phyloP scores from a whole-genome alignment of 2,888 invertebrate species.

The Tenthredo livida region DNA sequence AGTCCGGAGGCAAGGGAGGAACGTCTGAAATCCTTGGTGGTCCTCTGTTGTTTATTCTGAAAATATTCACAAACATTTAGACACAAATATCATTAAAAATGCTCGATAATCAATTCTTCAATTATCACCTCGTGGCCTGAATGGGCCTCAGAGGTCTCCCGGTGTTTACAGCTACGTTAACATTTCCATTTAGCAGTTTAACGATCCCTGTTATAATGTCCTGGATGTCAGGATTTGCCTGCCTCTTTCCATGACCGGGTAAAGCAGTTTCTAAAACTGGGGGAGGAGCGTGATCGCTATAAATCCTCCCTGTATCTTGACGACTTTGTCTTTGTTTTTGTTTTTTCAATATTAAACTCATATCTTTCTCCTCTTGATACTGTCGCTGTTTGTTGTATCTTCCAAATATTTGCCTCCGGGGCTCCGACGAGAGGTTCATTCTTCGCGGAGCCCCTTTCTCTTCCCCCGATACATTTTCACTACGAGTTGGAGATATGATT shows the following conservation, averaged over 20 bases:
- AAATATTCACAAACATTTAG: slow-evolving; percentile 21
- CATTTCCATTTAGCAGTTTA: slow-evolving; percentile 92
- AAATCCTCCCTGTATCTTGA: slow-evolving; percentile 73
- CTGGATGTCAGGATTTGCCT: slow-evolving; percentile 89
- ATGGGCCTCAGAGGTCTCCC: slow-evolving; percentile 85
- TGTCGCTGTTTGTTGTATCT: slow-evolving; percentile 67
- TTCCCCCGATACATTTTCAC: slow-evolving; percentile 84
- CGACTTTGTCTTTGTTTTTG: slow-evolving; percentile 68
- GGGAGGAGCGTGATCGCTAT: slow-evolving; percentile 71
- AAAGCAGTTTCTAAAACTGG: slow-evolving; percentile 66
- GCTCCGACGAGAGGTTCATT: slow-evolving; percentile 84
- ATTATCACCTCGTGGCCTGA: slow-evolving; percentile 72
- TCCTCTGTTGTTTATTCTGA: slow-evolving; percentile 92
- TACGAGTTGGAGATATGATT: slow-evolving; percentile 70
- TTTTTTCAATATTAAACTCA: slow-evolving; percentile 40
- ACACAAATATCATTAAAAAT: not conserved
- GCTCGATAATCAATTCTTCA: not conserved
- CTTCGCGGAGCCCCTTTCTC: slow-evolving; percentile 87
- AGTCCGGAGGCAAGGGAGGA: slow-evolving; percentile 85
- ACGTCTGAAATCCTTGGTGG: slow-evolving; percentile 92
- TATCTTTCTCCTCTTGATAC: slow-evolving; percentile 57
- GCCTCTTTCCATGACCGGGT: slow-evolving; percentile 73
- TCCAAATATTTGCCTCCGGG: slow-evolving; percentile 81
- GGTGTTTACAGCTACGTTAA: slow-evolving; percentile 90
- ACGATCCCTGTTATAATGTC: slow-evolving; percentile 95